Percentiles rank a stretch among this genome's conserved stretches.
phyloP scores from a whole-genome alignment of 2,797 vertebrate genomes.

The Miichthys miiuy region DNA sequence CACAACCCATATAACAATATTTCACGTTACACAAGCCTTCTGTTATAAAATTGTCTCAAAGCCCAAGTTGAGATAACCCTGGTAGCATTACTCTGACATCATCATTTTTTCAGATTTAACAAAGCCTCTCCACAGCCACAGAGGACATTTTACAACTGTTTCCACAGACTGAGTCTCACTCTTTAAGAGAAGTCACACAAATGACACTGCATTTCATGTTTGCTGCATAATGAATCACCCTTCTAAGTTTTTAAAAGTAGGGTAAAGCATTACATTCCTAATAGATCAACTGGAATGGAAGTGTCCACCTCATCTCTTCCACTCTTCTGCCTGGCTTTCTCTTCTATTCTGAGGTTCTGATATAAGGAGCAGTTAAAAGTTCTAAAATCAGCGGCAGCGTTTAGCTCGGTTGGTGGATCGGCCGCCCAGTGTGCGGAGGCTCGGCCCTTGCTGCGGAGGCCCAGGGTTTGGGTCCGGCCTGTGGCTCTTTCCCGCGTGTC shows the following conservation, averaged over 20 bases:
- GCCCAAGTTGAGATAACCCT: neutral
- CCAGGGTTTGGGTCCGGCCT: too few relatives aligned
- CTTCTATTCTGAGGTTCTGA: constrained; percentile 10
- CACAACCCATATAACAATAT: neutral
- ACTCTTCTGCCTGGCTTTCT: constrained; percentile 22
- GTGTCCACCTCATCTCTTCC: constrained; percentile 17
- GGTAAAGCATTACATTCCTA: neutral
- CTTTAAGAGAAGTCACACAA: neutral
- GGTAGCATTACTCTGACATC: too few relatives aligned
- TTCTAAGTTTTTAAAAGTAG: neutral
- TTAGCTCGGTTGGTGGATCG: too few relatives aligned
- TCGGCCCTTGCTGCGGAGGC: too few relatives aligned
- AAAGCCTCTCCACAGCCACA: neutral
- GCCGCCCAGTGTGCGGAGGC: too few relatives aligned
- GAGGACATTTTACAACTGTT: neutral
- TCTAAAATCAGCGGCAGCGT: neutral
- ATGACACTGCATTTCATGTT: neutral
- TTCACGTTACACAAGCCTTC: neutral
- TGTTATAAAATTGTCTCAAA: neutral
- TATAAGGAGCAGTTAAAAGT: constrained; percentile 5
- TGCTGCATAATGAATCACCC: neutral
- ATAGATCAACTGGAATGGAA: constrained; percentile 8
- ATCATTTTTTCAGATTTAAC: neutral
- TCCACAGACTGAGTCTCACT: neutral
- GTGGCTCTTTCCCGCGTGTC: too few relatives aligned